A percentile compares a stretch with the other conserved stretches of the same genome.
These are phyloP conservation scores for Mesocricetus auratus DNA, from an alignment of 2,113 vertebrate species.

Conservation along the genomic window DNA sequence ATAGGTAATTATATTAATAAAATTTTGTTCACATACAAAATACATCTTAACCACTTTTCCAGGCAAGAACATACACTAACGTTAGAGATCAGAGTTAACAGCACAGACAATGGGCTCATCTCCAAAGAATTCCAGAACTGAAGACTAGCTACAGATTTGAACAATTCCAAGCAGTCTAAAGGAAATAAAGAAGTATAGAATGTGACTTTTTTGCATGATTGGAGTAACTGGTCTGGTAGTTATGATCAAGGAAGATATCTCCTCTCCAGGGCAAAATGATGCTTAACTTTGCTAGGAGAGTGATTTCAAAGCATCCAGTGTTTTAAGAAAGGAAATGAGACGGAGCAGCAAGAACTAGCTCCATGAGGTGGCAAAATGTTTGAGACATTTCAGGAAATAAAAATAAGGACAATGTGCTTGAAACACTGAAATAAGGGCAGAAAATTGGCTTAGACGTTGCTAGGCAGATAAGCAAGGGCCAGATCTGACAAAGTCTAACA, in stretches of 20 bases:
- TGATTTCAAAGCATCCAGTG: neutral
- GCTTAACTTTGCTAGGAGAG: neutral
- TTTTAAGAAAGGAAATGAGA: conserved; percentile 44
- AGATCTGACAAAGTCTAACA: neutral
- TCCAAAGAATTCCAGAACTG: neutral
- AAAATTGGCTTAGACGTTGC: conserved; percentile 37
- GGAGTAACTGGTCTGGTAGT: neutral
- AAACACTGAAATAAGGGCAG: neutral
- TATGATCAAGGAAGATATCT: neutral
- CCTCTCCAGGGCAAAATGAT: neutral
- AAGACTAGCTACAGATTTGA: neutral
- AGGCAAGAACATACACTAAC: neutral
- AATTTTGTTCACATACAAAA: neutral
- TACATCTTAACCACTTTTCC: neutral
- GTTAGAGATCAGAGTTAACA: accelerated
- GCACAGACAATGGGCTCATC: neutral
- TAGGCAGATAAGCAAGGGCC: neutral
- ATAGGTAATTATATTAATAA: neutral
- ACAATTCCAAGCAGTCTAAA: neutral
- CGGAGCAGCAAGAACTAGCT: neutral
- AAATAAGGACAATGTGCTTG: neutral
- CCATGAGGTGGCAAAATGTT: neutral
- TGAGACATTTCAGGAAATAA: conserved; percentile 21
- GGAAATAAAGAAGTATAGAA: neutral
- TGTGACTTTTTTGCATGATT: neutral